Percentiles rank a stretch among this genome's conserved stretches.
Evolutionary conservation across 2,113 vertebrate species (phyloP).

Genomic region (Brienomyrus longianalis): DNA sequence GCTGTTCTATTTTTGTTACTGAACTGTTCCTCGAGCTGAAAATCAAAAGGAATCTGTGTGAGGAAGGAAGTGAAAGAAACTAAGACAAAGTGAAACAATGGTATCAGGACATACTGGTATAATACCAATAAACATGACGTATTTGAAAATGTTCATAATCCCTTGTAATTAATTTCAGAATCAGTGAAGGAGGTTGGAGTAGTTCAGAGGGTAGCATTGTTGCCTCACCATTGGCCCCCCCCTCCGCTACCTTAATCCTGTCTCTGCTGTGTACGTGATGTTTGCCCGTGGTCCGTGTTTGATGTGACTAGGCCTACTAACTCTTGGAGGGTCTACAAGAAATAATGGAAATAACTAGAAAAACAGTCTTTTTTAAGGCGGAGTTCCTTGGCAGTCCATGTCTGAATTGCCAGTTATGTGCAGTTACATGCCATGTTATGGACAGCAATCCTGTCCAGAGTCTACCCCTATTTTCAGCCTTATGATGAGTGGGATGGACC

Average conservation of each 20-base stretch:
- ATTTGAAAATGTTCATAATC: neutral
- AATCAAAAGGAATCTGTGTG: neutral
- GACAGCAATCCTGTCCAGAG: neutral
- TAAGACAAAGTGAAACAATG: neutral
- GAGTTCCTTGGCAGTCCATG: too few relatives aligned
- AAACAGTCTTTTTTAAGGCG: too few relatives aligned
- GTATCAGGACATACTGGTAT: neutral
- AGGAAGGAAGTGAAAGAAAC: neutral
- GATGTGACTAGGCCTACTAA: too few relatives aligned
- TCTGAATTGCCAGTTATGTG: too few relatives aligned
- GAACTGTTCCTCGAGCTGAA: neutral
- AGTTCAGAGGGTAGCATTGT: neutral
- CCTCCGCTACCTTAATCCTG: neutral
- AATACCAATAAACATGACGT: neutral
- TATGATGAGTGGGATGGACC: neutral
- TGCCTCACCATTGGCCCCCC: neutral
- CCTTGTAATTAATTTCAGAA: neutral
- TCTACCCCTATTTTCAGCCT: neutral
- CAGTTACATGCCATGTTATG: too few relatives aligned
- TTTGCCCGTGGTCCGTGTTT: too few relatives aligned
- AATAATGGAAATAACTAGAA: too few relatives aligned
- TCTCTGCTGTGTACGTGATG: neutral
- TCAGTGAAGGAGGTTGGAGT: neutral
- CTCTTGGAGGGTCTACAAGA: too few relatives aligned
- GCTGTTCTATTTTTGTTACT: neutral